A percentile compares a stretch with the other conserved stretches of the same genome.
Conservation (phyloP, 1,140 invertebrate genomes). For the Zaprionus kolodkinae region DNA sequence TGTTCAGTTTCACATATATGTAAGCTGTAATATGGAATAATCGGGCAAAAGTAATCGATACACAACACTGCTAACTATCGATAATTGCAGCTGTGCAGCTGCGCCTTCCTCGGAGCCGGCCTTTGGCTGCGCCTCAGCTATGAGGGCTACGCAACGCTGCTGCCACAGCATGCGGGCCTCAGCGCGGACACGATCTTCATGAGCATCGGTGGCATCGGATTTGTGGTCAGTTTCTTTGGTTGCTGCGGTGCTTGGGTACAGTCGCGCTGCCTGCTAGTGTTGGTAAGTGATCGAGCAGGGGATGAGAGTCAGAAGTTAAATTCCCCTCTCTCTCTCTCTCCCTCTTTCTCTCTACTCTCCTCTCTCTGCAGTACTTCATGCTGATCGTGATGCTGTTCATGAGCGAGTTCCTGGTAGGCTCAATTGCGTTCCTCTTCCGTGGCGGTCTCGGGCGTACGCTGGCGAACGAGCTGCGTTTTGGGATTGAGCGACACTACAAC, state of each 20-base stretch:
- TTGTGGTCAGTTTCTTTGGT: constrained; percentile 91
- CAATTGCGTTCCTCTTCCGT: constrained; percentile 91
- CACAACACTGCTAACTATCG: neutral
- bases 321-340: neutral
- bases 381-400: constrained; percentile 92
- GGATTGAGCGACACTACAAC: constrained; percentile 89
- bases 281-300: constrained; percentile 85
- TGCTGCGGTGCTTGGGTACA: constrained; percentile 93
- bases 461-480: constrained; percentile 88
- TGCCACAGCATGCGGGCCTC: constrained; percentile 89
- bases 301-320: neutral
- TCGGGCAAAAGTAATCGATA: constrained; percentile 18
- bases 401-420: constrained; percentile 91
- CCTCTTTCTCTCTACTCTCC: too few species aligned
- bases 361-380: constrained; percentile 92
- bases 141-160: constrained; percentile 88
- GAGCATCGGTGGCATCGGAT: constrained; percentile 88
- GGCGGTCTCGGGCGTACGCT: constrained; percentile 88
- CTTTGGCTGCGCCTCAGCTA: constrained; percentile 90
- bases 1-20: too few species aligned
- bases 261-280: constrained; percentile 90
- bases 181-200: constrained; percentile 90
- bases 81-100: constrained; percentile 88
- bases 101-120: constrained; percentile 90
- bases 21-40: neutral